Percentiles rank a stretch among this genome's conserved stretches.
Evolutionary conservation across 2,797 vertebrate species (phyloP).

Genomic region (Martes flavigula): DNA sequence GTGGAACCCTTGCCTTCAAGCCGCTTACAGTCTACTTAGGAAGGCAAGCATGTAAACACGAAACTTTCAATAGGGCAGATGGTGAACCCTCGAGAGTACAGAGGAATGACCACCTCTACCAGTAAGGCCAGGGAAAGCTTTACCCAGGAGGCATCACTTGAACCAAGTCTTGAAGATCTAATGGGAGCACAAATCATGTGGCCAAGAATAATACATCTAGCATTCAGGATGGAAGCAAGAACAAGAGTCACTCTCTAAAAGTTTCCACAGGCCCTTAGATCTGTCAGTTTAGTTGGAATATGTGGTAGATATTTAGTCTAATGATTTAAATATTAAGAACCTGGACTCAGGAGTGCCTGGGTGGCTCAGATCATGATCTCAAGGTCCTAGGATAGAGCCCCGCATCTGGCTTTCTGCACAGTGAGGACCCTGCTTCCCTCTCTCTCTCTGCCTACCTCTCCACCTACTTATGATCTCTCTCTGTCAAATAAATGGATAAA

Average conservation of each 20-base stretch:
- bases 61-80: not conserved
- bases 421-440: no score
- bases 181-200: not conserved
- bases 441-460: no score
- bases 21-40: not conserved
- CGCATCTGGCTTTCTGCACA: no score
- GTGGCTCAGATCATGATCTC: no score
- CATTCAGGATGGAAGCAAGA: not conserved
- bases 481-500: no score
- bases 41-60: not conserved
- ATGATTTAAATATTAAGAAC: not conserved
- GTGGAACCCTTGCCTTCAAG: not conserved
- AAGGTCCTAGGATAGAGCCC: no score
- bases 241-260: not conserved
- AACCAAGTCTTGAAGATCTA: not conserved
- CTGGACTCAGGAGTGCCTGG: not conserved
- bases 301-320: not conserved
- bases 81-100: not conserved
- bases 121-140: not conserved
- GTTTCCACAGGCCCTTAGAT: not conserved
- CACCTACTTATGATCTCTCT: no score
- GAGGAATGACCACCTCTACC: not conserved
- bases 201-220: not conserved
- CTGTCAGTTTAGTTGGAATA: not conserved
- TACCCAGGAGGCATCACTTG: not conserved